Evolutionary conservation across 2,888 invertebrate genomes (phyloP).

Genomic region (Sinhomidia bicolor): DNA sequence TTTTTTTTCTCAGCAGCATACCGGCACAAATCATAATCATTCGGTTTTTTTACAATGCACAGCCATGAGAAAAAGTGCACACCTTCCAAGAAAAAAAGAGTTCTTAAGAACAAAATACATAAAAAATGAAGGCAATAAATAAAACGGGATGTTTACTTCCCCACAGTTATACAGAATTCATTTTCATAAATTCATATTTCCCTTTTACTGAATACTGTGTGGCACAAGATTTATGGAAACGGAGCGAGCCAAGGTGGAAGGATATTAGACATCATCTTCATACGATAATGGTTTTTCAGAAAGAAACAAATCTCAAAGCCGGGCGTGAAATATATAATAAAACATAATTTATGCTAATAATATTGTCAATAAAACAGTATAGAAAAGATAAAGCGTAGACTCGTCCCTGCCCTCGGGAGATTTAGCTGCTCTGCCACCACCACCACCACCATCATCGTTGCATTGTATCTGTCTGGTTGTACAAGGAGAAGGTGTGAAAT

Average conservation of each 20-base stretch:
- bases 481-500: neutral
- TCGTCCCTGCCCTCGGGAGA: conserved; percentile 29
- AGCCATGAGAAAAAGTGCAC: neutral
- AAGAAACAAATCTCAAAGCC: conserved; percentile 13
- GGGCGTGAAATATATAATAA: conserved; percentile 54
- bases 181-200: conserved; percentile 60
- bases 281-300: conserved; percentile 45
- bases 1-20: conserved; percentile 43
- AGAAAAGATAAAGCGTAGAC: conserved; percentile 34
- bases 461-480: neutral
- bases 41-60: neutral
- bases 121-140: conserved; percentile 54
- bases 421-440: neutral
- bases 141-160: conserved; percentile 64
- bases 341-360: conserved; percentile 66
- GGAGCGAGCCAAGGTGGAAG: conserved; percentile 20
- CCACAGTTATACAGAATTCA: conserved; percentile 60
- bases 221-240: conserved; percentile 50
- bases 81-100: conserved; percentile 26
- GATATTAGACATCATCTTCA: conserved; percentile 39
- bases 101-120: neutral
- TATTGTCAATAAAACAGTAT: conserved; percentile 62
- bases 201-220: neutral
- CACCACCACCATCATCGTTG: too few species aligned
- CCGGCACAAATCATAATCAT: conserved; percentile 35